Conservation (phyloP, 1,140 invertebrate genomes). For the Tetramorium alpestre region DNA sequence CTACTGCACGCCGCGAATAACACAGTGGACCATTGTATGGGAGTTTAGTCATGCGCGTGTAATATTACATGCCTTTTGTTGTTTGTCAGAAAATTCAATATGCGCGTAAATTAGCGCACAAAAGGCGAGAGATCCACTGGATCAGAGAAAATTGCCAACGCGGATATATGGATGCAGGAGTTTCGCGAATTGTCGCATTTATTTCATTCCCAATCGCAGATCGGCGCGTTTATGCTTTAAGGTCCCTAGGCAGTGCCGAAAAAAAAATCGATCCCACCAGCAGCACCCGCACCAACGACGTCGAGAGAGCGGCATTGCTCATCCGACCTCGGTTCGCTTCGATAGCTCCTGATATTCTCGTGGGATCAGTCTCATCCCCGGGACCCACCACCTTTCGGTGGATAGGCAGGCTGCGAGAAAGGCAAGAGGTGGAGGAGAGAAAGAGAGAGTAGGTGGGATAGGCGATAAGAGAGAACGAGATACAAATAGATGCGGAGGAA, state of each 20-base stretch:
- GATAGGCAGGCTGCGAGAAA: neutral
- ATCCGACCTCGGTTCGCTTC: slow-evolving; percentile 63
- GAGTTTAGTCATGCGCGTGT: slow-evolving; percentile 16
- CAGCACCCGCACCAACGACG: slow-evolving; percentile 37
- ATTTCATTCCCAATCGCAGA: slow-evolving; percentile 52
- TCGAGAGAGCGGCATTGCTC: slow-evolving; percentile 46
- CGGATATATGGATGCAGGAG: slow-evolving; percentile 30
- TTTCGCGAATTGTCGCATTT: slow-evolving; percentile 63
- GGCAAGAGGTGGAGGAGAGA: neutral
- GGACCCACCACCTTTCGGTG: slow-evolving; percentile 57
- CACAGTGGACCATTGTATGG: neutral
- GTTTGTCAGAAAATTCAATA: slow-evolving; percentile 24
- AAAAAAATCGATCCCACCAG: slow-evolving; percentile 71
- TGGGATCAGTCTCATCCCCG: slow-evolving; percentile 65
- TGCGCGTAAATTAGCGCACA: slow-evolving; percentile 2
- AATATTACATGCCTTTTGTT: slow-evolving; percentile 15
- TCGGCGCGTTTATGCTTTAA: slow-evolving; percentile 47
- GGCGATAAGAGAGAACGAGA: slow-evolving; percentile 2
- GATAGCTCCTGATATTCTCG: slow-evolving; percentile 71
- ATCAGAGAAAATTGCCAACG: neutral
- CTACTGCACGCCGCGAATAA: neutral
- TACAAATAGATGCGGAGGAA: slow-evolving; percentile 36
- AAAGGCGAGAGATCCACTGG: neutral
- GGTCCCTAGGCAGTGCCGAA: slow-evolving; percentile 52
- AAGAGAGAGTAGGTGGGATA: neutral